Base-by-base conservation (phyloP, 2,113 vertebrate genomes). In the cat (Felis catus) region DNA sequence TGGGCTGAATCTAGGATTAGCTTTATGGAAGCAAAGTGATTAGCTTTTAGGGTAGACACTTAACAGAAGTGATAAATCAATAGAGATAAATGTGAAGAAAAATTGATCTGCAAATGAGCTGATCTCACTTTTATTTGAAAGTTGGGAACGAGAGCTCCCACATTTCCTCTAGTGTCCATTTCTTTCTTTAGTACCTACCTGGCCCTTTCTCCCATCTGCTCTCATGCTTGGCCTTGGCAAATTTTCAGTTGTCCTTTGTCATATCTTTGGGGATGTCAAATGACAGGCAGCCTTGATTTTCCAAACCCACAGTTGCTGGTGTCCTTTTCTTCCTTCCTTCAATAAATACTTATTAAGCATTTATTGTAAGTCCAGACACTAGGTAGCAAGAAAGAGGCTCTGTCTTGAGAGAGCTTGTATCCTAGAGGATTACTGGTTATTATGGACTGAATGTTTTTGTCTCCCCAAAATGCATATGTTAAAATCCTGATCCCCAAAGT, bases 1-100 rank as follows among this genome's bases (percentile, higher is more conserved):
- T 78, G 68, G 82, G 71, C 41, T 96, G 90, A 97, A 89, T 85
- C 79, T 84, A 83, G 87, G 86, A 92, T 96, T 96, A 97, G 45
- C 61, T 39, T 73, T 61, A 39, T 79, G 39, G 81, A 83, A 82
- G 53, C 29, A 79, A 92, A 89, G 63, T 83, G 79, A 88, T 96
- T 91, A 95, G 78, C 53, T 92, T 97, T 92, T 55, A 89, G 68
- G 61, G 39, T 55, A 89, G 68, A 92, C 25, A 48, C 53, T 87
- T 79, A 79, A 92, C 45, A 79, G 61, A 93, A 70, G 78, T 33
- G 83, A 85, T 71, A 88, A 96, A 85, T 95, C 89, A 91, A 86
- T 89, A 89, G 76, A 93, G 86, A 84, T n/a, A 90, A 97, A 92
- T 63, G 48, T 89, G 33, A 39, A 36, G 53, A 80, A 71, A 73